Conservation (phyloP, 2,797 vertebrate genomes). For the Nothura maculosa region DNA sequence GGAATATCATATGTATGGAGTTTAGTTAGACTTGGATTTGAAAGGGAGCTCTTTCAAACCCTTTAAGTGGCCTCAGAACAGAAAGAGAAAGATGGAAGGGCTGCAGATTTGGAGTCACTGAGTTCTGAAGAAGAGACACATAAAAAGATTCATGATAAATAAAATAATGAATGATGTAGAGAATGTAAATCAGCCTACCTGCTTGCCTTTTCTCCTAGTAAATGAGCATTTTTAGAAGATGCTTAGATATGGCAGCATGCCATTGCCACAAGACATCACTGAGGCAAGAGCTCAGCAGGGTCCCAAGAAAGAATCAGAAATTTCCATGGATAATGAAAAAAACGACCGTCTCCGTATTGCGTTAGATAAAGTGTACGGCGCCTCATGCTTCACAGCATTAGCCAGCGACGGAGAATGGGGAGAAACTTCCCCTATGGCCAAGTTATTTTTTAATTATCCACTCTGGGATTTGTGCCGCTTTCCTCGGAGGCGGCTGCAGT, state of each 20-base stretch:
- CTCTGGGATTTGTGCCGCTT: constrained; percentile 49
- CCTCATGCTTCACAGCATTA: constrained; percentile 24
- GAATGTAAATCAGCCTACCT: background rate
- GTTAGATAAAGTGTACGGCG: constrained; percentile 17
- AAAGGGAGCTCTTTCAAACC: background rate
- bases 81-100: background rate
- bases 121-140: background rate
- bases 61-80: background rate
- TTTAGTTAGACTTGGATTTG: background rate
- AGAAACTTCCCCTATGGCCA: constrained; percentile 37
- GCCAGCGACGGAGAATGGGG: constrained; percentile 12
- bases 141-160: background rate
- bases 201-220: background rate
- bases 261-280: background rate
- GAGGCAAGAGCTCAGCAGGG: background rate
- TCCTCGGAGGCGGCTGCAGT: constrained; percentile 30
- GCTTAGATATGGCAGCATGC: background rate
- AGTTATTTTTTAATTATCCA: constrained; percentile 59
- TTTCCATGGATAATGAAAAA: constrained; percentile 45
- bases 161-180: background rate
- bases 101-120: background rate
- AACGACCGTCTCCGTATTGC: background rate
- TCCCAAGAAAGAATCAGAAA: background rate
- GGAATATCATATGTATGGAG: background rate
- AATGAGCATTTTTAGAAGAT: background rate